Evolutionary conservation across 2,797 vertebrate genomes (phyloP).

Genomic region (Hydrocynus forskahlii): DNA sequence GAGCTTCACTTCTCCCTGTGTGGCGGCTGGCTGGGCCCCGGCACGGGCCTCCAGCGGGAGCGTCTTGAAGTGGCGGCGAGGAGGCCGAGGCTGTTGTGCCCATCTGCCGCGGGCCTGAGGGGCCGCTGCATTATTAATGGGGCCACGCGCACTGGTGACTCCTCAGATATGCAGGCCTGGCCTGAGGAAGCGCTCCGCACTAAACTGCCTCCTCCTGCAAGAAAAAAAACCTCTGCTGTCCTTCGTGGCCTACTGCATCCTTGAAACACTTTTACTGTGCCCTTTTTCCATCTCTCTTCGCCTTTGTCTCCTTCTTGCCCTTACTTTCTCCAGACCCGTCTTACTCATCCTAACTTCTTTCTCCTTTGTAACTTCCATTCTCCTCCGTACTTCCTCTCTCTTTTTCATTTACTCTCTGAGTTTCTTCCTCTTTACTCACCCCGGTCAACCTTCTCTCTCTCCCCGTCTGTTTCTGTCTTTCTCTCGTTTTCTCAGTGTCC

Average conservation of each 20-base stretch:
- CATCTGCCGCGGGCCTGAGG: slow-evolving; percentile 91
- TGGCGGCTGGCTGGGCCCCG: slow-evolving; percentile 70
- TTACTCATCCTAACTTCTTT: slow-evolving; percentile 47
- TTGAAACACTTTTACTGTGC: slow-evolving; percentile 10
- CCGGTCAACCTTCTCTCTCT: slow-evolving; percentile 9
- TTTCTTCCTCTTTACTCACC: slow-evolving; percentile 52
- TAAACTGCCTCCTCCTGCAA: slow-evolving; percentile 81
- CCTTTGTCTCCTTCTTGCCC: slow-evolving; percentile 42
- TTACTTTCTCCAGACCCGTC: slow-evolving; percentile 53
- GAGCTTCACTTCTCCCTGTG: slow-evolving; percentile 85
- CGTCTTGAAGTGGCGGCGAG: slow-evolving; percentile 80
- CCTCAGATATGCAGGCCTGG: slow-evolving; percentile 95
- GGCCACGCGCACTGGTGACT: slow-evolving; percentile 83
- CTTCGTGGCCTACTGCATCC: slow-evolving; percentile 24
- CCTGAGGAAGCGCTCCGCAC: slow-evolving; percentile 90
- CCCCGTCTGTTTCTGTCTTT: slow-evolving; percentile 40
- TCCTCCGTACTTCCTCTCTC: slow-evolving; percentile 25
- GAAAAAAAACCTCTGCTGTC: slow-evolving; percentile 47
- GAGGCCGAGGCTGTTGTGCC: slow-evolving; percentile 82
- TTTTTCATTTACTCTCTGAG: slow-evolving; percentile 30
- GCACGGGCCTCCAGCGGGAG: slow-evolving; percentile 75
- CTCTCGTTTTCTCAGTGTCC: slow-evolving; percentile 44
- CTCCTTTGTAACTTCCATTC: slow-evolving; percentile 52
- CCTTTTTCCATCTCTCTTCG: slow-evolving; percentile 20
- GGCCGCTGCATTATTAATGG: slow-evolving; percentile 97